Conservation (phyloP, 2,797 vertebrate species). For the Neosilurus hyrtlii region DNA sequence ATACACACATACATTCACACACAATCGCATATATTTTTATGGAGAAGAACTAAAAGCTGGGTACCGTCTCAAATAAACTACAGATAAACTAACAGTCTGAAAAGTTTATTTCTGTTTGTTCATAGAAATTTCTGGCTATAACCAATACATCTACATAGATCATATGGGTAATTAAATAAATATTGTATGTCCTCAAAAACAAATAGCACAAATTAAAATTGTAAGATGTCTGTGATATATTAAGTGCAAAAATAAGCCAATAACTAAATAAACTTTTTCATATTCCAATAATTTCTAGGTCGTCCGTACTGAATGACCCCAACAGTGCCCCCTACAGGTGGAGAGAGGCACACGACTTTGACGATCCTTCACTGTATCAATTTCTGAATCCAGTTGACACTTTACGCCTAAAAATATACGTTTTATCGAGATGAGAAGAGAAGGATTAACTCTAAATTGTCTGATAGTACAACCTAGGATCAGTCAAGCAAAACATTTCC, state of each 20-base stretch:
- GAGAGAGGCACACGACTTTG: neutral
- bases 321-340: slow-evolving; percentile 72
- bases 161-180: neutral
- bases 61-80: no score
- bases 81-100: no score
- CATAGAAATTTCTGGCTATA: neutral
- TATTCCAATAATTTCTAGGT: neutral
- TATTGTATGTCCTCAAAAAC: neutral
- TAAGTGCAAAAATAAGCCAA: neutral
- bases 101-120: no score
- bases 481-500: neutral
- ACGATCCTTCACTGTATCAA: neutral
- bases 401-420: neutral
- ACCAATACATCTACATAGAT: neutral
- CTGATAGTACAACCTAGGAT: neutral
- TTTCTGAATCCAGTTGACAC: neutral
- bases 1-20: no score
- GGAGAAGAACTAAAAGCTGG: no score
- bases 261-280: neutral
- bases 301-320: slow-evolving; percentile 28
- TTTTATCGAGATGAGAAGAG: neutral
- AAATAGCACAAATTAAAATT: no score
- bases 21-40: no score
- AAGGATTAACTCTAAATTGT: neutral
- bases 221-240: neutral